Conservation (phyloP, 1,140 invertebrate species). For the Aphelinus certus region DNA sequence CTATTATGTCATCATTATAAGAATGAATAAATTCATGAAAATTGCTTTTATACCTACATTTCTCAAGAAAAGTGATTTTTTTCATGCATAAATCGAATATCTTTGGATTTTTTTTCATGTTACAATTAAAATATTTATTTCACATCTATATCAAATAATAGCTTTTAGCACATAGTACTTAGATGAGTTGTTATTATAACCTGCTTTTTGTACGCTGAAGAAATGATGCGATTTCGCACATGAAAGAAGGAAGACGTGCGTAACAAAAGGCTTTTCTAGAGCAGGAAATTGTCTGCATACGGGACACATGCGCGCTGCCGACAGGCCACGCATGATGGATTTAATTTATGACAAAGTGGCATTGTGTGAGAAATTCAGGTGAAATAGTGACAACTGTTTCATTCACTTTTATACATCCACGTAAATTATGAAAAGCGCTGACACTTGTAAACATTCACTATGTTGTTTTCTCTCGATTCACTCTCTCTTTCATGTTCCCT, state of each 20-base stretch:
- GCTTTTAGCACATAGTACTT: too few species aligned
- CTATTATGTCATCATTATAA: too few species aligned
- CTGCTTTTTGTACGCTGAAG: not conserved
- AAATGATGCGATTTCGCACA: constrained; percentile 19
- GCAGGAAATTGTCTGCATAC: constrained; percentile 30
- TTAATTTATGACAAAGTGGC: constrained; percentile 18
- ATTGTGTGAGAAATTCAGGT: constrained; percentile 10
- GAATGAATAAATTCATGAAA: too few species aligned
- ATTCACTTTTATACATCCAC: too few species aligned
- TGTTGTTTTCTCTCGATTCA: not conserved
- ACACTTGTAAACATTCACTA: not conserved
- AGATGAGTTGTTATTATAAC: too few species aligned
- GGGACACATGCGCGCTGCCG: not conserved
- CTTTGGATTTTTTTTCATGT: too few species aligned
- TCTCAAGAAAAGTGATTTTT: too few species aligned
- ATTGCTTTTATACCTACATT: too few species aligned
- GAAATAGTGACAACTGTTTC: not conserved
- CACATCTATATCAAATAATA: too few species aligned
- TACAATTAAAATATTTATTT: too few species aligned
- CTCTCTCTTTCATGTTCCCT: not conserved
- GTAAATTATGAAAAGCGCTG: too few species aligned
- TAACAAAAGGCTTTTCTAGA: constrained; percentile 32
- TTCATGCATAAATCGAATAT: too few species aligned
- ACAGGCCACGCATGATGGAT: not conserved
- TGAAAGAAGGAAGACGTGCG: constrained; percentile 12